Base-by-base conservation (phyloP, 2,888 invertebrate species). In the Laspeyria flexula region DNA sequence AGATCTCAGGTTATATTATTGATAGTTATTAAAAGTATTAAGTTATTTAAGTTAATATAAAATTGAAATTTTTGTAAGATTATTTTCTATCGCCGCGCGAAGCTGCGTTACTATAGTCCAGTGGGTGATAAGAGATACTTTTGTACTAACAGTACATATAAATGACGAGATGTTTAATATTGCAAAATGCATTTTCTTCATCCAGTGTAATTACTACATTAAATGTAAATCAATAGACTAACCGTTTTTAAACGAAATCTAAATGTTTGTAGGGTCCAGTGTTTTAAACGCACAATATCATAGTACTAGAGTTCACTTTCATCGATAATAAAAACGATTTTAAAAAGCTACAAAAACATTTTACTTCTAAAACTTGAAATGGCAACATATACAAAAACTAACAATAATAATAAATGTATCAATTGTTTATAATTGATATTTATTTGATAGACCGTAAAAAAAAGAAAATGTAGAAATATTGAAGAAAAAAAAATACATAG, bases 261-360 rank as follows among this genome's bases (percentile, higher is more conserved):
- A 86, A 90, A 89, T 91, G 92, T 92, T 86, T 79, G 90, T 91
- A 92, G 92, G 92, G 91, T 91, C 92, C 92, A 91, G 92, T 90
- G 90, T 91, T 88, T 77, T 79, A 76, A 86, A 91, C 92, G 92
- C 92, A 92, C 92, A 92, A 92, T 91, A 89, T 90, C 89, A 89
- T 90, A 87, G 88, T 81, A 81, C 84, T 89, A 90, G 88, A 87
- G 65, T 75, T 88, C 91, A 90, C 90, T 86, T 83, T 88, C 90
- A 88, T 86, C 85, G 76, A 79, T 81, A 78, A 69, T 63, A 68
- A 85, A 80, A 74, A 70, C 7, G 40, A 73, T 81, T 83, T 83
- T 79, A 75, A 84, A 85, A 86, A 85, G 77, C 76, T 77, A 83
- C 83, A 85, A 84, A 84, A 83, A 79, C 82, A 83, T 85, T 85